Conservation (phyloP, 2,113 vertebrate species). For the Ptilorrhoa leucosticta region DNA sequence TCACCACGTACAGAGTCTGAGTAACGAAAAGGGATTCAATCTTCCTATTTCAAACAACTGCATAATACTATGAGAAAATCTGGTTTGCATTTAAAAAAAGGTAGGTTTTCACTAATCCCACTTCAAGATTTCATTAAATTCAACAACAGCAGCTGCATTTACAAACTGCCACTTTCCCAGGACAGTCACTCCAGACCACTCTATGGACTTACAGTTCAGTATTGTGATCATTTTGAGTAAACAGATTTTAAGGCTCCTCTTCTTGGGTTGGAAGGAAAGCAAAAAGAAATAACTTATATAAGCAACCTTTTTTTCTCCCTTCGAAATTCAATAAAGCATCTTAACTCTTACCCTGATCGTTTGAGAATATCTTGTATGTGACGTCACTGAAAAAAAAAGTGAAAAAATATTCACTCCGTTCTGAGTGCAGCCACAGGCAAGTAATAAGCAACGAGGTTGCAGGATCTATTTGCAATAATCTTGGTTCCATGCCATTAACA, state of each 20-base stretch:
- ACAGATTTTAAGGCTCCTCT: not conserved
- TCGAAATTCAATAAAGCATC: not conserved
- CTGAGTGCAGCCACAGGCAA: not conserved
- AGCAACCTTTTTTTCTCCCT: fast-evolving
- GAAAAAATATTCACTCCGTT: not conserved
- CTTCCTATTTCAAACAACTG: not conserved
- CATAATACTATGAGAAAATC: not conserved
- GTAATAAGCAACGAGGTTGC: not conserved
- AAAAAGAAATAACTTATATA: not conserved
- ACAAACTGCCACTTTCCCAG: not conserved
- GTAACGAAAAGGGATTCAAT: not conserved
- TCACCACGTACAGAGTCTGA: not conserved
- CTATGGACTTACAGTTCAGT: not conserved
- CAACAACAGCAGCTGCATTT: not conserved
- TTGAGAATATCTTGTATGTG: not conserved
- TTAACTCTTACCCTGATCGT: not conserved
- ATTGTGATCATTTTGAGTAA: not conserved
- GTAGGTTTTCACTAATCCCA: not conserved
- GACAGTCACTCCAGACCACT: not conserved
- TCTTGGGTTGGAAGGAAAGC: not conserved
- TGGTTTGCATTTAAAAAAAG: not conserved
- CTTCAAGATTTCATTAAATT: not conserved
- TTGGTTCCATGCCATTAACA: not conserved
- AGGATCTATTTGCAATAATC: not conserved
- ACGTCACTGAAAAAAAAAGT: not conserved